Evolutionary conservation across 1,140 invertebrate species (phyloP), one percentile per base, ranked within the genome.

Genomic region (Eulimnadia texana): DNA sequence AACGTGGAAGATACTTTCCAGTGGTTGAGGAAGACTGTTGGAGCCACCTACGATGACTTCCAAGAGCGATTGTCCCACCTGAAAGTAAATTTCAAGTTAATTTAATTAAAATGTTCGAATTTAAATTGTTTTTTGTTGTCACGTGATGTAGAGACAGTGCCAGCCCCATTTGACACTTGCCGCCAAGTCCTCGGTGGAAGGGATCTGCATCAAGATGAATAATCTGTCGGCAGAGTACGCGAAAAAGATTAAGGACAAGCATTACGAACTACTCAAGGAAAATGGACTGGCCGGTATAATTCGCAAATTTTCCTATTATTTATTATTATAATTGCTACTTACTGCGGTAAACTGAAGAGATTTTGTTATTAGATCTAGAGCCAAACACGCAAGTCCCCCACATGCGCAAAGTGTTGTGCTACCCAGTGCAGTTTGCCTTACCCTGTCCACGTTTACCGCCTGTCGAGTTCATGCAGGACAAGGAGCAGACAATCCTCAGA

Each of bases 1-100:
- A 95, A 97, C 78, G 93, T 91, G 0, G 93, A 97, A 70, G 93
- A 97, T 67, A 96, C 92, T 1, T 96, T 98, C 74, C 86, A 89
- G 65, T 98, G 93, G 93, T 72, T 98, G 25, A 79, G 93, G 70
- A 82, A 86, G 70, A 95, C 91, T 13, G 84, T 93, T n/a, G 93
- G 91, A 53, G 91, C 92, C 23, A 92, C 90, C 1, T 97, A 93
- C 76, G 93, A 96, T 73, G 93, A 97, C 76, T 93, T 92, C 73
- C 88, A 92, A 74, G 89, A 89, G 67, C 76, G 85, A 64, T 70
- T 85, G 52, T 77, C 79, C 28, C 84, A 85, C 75, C 72, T 85
- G 52, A 82, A 83, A 71, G 79, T 81, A 73, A 73, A 60, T 47
- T 47, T 24, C n/a, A n/a, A n/a, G n/a, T 19, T 23, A 16, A 23